Base-by-base conservation (phyloP, 2,888 invertebrate species). In the Cheilosia variabilis region DNA sequence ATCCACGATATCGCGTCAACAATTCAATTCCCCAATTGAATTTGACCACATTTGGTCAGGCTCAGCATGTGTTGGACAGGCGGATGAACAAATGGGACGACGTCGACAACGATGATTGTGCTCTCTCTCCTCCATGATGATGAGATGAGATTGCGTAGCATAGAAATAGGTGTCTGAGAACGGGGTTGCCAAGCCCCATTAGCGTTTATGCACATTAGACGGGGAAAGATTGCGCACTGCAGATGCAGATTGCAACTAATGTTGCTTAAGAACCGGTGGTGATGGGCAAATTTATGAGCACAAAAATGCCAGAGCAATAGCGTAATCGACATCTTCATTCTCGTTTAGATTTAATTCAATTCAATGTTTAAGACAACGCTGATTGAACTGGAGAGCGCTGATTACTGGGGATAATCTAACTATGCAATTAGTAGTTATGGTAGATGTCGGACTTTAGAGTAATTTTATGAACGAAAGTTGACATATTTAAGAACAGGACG, bases 1-100 rank as follows among this genome's bases (percentile, higher is more conserved):
- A 86, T 81, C 68, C 76, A 81, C 27, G 77, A 81, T 76, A 86
- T 52, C 76, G 77, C 81, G 72, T 81, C 86, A 72, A 86, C 86
- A 81, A 81, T 86, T 86, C 81, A 86, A 86, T 86, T 86, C 72
- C 50, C 76, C 81, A 86, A 86, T 73, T 86, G 86, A 77, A 72
- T 81, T 45, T 55, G 66, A 76, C 63, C 80, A 80, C 83, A 79
- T 79, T 84, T 53, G 78, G 68, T 34, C 43, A 17, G 47, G n/a
- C 31, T 7, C 47, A 17, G 47, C 53, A 22, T 71, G 57, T 55
- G 43, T 41, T 47, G 55, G 50, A 63, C 58, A 55, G 65, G 66
- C 71, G 55, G 45, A 52, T 55, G 55, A 45, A n/a, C 10, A 45
- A 34, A 45, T 62, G n/a, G n/a, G 66, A 50, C 58, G 10, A 41